Percentiles rank a stretch among this genome's conserved stretches.
Evolutionary conservation across 2,888 invertebrate species (phyloP).

Genomic region (Notodonta ziczac): DNA sequence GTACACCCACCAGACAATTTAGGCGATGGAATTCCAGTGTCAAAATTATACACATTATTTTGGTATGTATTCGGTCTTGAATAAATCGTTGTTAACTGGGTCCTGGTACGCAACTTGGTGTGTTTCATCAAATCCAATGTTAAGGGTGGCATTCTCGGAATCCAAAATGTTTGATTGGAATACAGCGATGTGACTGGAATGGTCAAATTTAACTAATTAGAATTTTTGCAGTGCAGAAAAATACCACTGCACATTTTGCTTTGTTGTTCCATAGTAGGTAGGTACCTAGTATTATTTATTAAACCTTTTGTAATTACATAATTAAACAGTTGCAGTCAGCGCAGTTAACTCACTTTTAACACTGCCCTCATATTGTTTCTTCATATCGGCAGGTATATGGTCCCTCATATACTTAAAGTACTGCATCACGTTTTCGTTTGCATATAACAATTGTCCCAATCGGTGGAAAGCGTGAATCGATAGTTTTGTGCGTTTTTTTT

Average conservation of each 20-base stretch:
- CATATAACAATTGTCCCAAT: slow-evolving; percentile 16
- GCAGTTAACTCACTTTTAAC: not conserved
- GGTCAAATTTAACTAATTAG: not conserved
- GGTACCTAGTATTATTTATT: too few species aligned
- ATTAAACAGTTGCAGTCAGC: too few species aligned
- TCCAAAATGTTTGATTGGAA: slow-evolving; percentile 22
- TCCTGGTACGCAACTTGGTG: slow-evolving; percentile 15
- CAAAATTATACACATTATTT: slow-evolving; percentile 19
- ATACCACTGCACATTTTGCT: too few species aligned
- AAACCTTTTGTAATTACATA: too few species aligned
- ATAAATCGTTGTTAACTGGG: slow-evolving; percentile 22
- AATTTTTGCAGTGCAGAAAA: too few species aligned
- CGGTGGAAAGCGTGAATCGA: slow-evolving; percentile 2
- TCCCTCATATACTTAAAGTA: slow-evolving; percentile 21
- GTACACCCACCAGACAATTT: slow-evolving; percentile 44
- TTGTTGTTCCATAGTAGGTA: too few species aligned
- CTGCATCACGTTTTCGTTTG: slow-evolving; percentile 10
- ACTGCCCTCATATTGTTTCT: not conserved
- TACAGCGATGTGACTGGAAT: slow-evolving; percentile 29
- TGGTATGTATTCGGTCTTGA: slow-evolving; percentile 33
- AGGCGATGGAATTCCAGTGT: slow-evolving; percentile 42
- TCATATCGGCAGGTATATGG: not conserved
- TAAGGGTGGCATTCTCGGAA: slow-evolving; percentile 11
- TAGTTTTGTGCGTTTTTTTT: slow-evolving; percentile 7
- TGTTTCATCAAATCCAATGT: slow-evolving; percentile 16